Evolutionary conservation across 2,888 invertebrate species (phyloP), one percentile per base, ranked within the genome.

Genomic region (Tenodera sinensis): DNA sequence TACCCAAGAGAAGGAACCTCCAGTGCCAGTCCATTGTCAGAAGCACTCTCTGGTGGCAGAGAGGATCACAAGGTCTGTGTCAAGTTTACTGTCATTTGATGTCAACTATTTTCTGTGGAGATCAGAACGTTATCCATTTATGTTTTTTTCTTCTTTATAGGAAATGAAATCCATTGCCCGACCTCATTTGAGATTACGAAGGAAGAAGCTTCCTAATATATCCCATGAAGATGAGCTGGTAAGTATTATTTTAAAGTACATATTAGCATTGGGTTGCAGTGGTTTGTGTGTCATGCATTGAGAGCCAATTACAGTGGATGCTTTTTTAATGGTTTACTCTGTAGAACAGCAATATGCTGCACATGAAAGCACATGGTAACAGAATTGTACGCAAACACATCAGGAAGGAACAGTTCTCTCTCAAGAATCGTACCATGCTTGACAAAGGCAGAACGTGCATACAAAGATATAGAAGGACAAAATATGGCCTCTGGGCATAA

Each of bases 11-110:
- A 91, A 81, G 90, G 91, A 28, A 91, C 91, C 12, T 89, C 90
- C 84, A 92, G 91, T 88, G 90, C 91, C 8, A 91, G 91, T 20
- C 91, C 92, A 9, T 91, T 91, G 84, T 92, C 92, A 25, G 93
- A 93, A 86, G 91, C 91, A 14, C 92, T 92, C 90, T 93, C 93
- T 1, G 93, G 92, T 90, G 92, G 94, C 42, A 92, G 92, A 89
- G 93, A 93, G 91, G 93, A 87, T 93, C 94, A 90, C 92, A 92
- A 89, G 91, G 91, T 88, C 27, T n/a, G 87, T 91, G 87, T 91
- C n/a, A 88, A 34, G 12, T 82, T 20, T 42, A 9, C 20, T 86
- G 20, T n/a, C 6, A 34, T 27, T 27, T 15, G 28, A 15, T 85
- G 85, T 85, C 20, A 47, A 27, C 27, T 27, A 54, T 34, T 47